Evolutionary conservation across 1,140 invertebrate species (phyloP).

Genomic region (Brachionus plicatilis): DNA sequence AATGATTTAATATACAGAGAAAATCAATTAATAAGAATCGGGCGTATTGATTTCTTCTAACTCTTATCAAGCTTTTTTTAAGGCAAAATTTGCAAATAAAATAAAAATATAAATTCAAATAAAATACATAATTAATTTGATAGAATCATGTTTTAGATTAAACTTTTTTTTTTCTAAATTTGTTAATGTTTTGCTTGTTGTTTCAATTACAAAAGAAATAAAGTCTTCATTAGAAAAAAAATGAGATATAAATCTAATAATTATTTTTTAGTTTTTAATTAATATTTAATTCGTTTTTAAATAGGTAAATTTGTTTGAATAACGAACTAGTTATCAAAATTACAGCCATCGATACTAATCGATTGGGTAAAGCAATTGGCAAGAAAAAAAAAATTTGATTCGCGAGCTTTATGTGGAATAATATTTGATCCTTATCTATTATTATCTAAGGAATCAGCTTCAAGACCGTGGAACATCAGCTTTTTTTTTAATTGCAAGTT

Average conservation of each 20-base stretch:
- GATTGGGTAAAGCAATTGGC: background rate
- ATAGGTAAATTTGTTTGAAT: constrained; percentile 2
- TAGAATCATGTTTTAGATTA: constrained; percentile 33
- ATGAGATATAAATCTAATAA: constrained; percentile 4
- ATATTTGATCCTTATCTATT: background rate
- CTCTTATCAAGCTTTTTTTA: background rate
- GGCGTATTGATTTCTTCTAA: background rate
- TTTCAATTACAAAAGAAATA: constrained; percentile 29
- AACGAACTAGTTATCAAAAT: background rate
- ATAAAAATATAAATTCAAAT: constrained; percentile 1
- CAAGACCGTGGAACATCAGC: constrained; percentile 6
- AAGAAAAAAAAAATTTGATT: background rate
- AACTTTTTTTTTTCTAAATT: background rate
- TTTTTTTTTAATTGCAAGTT: constrained; percentile 24
- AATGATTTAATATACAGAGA: background rate
- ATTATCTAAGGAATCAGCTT: background rate
- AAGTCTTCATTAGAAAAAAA: background rate
- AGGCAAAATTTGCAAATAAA: background rate
- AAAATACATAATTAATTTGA: constrained; percentile 17
- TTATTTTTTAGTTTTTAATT: constrained; percentile 22
- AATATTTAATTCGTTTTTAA: constrained; percentile 29
- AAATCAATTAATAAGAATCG: background rate
- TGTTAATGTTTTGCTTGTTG: constrained; percentile 18
- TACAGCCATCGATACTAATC: background rate
- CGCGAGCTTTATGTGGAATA: background rate